Evolutionary conservation across 2,797 vertebrate genomes (phyloP), one percentile per base, ranked within the genome.

Genomic region (Megalops cyprinoides): DNA sequence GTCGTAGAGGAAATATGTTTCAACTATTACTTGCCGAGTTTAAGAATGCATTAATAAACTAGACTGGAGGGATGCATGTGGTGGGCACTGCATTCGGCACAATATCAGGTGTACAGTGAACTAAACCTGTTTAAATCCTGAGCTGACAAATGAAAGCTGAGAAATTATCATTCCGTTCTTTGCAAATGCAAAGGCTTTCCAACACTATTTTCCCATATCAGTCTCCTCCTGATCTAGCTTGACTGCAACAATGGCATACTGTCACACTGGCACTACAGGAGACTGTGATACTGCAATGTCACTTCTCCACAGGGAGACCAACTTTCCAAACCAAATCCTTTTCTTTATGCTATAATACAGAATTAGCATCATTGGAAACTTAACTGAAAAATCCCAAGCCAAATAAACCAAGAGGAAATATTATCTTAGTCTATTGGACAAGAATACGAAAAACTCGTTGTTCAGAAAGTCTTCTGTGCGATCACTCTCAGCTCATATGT

Each of bases 151-250:
- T 60, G 39, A 46, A 53, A 65, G 42, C 74, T 58, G 44, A 48
- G n/a, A 74, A 42, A 74, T 74, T 80, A 74, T 37, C 79, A 60
- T 44, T 25, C 42, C 20, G 39, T 31, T 53, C 20, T 28, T 28
- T 6, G 34, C 55, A 25, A 25, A 60, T 37, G 34, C 44, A 6
- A 74, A 28, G 14, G 44, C 34, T 73, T 73, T 62, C 58, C 28
- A 10, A 28, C 58, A 31, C 25, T 31, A 14, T 31, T 31, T 14
- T 2, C 58, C 25, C 12, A 53, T 53, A 14, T 1, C 12, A 53
- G 12, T 53, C 9, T 14, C 12, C 12, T 53, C 51, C 15, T 12
- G 51, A 12, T 14, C 51, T 42, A 34, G 15, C n/a, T n/a, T n/a
- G n/a, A n/a, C n/a, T 71, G 14, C 34, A 37, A 42, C 18, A 4